Evolutionary conservation across 1,140 invertebrate genomes (phyloP).

Genomic region (Drosophila kepulauana): DNA sequence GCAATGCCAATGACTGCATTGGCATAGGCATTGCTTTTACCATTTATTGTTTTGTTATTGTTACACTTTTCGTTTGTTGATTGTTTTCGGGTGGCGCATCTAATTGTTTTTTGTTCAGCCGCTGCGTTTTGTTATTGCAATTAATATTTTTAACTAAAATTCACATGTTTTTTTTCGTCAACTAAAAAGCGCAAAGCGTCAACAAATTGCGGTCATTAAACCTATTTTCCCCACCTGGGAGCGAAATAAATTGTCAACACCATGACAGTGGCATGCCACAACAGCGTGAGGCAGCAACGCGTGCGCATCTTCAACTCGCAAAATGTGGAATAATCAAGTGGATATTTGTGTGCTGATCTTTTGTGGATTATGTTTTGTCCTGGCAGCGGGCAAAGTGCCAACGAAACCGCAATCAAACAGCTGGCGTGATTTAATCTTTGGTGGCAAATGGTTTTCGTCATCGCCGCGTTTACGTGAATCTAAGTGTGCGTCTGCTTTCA

Average conservation of each 20-base stretch:
- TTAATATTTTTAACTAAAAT: constrained; percentile 73
- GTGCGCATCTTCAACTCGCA: constrained; percentile 46
- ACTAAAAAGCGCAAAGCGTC: constrained; percentile 72
- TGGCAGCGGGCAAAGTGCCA: constrained; percentile 56
- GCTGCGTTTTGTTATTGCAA: constrained; percentile 79
- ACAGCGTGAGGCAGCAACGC: constrained; percentile 48
- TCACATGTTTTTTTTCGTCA: constrained; percentile 26
- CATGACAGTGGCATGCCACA: constrained; percentile 41
- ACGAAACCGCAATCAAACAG: constrained; percentile 49
- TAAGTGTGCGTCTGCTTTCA: constrained; percentile 64
- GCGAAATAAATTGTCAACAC: constrained; percentile 70
- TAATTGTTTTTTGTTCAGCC: constrained; percentile 64
- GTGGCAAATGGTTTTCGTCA: constrained; percentile 65
- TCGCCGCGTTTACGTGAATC: constrained; percentile 65
- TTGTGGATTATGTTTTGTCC: constrained; percentile 20
- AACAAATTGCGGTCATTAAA: constrained; percentile 84
- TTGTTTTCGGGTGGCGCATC: constrained; percentile 63
- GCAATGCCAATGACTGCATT: constrained; percentile 46
- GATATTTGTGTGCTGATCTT: constrained; percentile 10
- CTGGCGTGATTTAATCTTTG: constrained; percentile 76
- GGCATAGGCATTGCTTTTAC: constrained; percentile 3
- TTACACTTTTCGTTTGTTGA: constrained; percentile 35
- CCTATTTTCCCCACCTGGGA: constrained; percentile 53
- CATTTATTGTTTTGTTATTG: constrained; percentile 11
- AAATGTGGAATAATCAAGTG: constrained; percentile 18